A percentile compares a stretch with the other conserved stretches of the same genome.
Evolutionary conservation across 2,888 invertebrate genomes (phyloP).

Genomic region (Heteromyza rotundicornis): DNA sequence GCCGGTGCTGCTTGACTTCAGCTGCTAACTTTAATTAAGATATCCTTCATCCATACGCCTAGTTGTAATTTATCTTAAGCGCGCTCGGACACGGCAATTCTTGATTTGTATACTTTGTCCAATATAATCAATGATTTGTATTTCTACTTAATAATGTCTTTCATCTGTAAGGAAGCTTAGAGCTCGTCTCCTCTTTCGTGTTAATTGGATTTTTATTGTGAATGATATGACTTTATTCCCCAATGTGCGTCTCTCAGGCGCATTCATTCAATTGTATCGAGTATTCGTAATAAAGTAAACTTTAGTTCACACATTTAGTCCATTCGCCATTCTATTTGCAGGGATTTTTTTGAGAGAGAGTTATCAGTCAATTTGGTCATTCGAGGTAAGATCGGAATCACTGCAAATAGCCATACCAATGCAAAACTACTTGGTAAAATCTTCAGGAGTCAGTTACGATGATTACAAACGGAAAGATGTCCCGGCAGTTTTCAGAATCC

Average conservation of each 20-base stretch:
- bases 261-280: not conserved
- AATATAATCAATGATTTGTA: not conserved
- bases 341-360: no score
- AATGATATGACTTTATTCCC: not conserved
- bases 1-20: not conserved
- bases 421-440: no score
- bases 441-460: no score
- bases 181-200: not conserved
- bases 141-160: not conserved
- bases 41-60: not conserved
- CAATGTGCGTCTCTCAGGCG: no score
- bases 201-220: not conserved
- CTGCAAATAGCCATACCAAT: no score
- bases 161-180: not conserved
- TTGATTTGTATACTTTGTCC: not conserved
- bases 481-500: no score
- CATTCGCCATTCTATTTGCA: no score
- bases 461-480: no score
- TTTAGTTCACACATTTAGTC: no score
- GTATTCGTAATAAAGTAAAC: not conserved
- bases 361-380: no score
- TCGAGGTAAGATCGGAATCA: no score
- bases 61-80: not conserved
- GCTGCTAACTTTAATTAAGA: not conserved
- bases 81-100: not conserved